Conservation (phyloP, 2,113 vertebrate genomes). For the Aldabrachelys gigantea region DNA sequence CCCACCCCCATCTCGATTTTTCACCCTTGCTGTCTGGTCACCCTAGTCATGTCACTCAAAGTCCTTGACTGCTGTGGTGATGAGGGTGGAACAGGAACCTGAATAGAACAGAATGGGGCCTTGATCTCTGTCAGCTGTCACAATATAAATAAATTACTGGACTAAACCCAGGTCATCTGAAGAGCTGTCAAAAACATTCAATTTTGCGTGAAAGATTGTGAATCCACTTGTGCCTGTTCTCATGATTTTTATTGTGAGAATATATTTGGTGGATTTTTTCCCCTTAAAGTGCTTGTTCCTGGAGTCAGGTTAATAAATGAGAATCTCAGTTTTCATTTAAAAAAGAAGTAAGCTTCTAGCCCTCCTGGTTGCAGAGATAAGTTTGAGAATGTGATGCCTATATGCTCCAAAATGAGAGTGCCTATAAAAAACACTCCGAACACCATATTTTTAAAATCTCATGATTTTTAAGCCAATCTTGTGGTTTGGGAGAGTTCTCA, state of each 20-base stretch:
- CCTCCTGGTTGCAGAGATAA: background rate
- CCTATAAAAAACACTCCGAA: background rate
- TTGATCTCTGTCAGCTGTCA: background rate
- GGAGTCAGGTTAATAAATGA: rapidly evolving
- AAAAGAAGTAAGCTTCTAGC: background rate
- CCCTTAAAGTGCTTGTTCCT: background rate
- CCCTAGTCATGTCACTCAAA: no score
- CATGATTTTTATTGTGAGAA: background rate
- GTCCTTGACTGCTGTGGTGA: background rate
- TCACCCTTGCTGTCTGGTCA: no score
- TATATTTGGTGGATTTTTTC: background rate
- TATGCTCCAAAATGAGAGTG: background rate
- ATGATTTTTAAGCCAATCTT: background rate
- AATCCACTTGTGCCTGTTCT: background rate
- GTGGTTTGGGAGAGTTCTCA: background rate
- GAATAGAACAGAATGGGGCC: background rate
- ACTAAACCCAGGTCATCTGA: background rate
- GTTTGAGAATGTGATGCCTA: background rate
- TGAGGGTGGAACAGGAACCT: background rate
- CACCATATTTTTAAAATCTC: background rate
- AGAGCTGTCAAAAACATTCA: background rate
- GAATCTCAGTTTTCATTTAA: background rate
- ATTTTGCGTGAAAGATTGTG: background rate
- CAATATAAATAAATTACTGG: background rate
- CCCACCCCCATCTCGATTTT: no score